phyloP scores from a whole-genome alignment of 2,888 invertebrate genomes.

The Drosophila neotestacea region DNA sequence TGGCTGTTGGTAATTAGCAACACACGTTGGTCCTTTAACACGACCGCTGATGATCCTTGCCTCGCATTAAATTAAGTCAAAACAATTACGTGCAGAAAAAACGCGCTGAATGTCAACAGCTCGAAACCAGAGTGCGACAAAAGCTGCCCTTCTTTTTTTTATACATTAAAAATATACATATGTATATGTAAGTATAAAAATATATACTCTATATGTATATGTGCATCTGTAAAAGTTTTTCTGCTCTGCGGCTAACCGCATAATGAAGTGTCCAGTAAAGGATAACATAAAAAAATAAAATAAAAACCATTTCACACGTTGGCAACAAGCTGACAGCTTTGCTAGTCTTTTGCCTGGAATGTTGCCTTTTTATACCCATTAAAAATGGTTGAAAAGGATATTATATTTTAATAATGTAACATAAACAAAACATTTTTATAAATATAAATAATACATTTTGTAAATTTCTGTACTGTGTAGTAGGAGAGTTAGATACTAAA shows the following conservation, averaged over 20 bases:
- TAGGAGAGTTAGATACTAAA: too few relatives aligned
- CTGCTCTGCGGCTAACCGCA: slow-evolving; percentile 51
- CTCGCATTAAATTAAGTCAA: slow-evolving; percentile 78
- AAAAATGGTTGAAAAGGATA: neutral
- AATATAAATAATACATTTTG: too few relatives aligned
- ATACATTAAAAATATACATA: slow-evolving; percentile 38
- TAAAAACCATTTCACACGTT: slow-evolving; percentile 68
- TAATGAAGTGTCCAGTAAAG: slow-evolving; percentile 70
- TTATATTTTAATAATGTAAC: too few relatives aligned
- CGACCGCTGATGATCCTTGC: slow-evolving; percentile 66
- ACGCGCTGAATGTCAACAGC: slow-evolving; percentile 24
- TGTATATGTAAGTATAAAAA: slow-evolving; percentile 15
- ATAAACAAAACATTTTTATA: too few relatives aligned
- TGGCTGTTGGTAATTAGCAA: slow-evolving; percentile 74
- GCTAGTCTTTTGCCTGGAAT: slow-evolving; percentile 17
- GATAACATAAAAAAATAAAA: slow-evolving; percentile 65
- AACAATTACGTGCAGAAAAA: slow-evolving; percentile 67
- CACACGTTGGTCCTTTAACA: slow-evolving; percentile 71
- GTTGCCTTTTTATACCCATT: slow-evolving; percentile 18
- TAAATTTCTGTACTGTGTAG: too few relatives aligned
- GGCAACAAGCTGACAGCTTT: slow-evolving; percentile 39
- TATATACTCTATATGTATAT: slow-evolving; percentile 29
- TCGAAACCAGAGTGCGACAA: slow-evolving; percentile 7
- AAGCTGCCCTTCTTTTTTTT: slow-evolving; percentile 25
- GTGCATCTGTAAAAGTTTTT: slow-evolving; percentile 37